Conservation (phyloP, 23 tunicate genomes). For the Ascidia mentula region DNA sequence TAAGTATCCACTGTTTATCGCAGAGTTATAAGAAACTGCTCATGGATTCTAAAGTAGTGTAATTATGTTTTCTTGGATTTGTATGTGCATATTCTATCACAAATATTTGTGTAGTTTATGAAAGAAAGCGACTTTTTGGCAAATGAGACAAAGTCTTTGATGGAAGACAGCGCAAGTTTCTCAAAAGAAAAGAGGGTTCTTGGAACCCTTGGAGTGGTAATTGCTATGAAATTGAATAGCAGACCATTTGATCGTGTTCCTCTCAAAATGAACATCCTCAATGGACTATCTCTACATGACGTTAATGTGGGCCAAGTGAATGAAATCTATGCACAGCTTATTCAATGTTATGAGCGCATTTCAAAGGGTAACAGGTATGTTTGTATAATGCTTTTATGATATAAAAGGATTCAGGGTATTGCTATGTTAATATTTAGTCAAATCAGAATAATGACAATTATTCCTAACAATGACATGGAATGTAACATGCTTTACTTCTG, state of each 20-base stretch:
- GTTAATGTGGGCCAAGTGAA: not conserved
- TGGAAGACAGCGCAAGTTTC: not conserved
- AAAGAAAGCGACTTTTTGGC: not conserved
- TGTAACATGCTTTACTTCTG: no score
- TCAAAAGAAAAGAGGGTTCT: not conserved
- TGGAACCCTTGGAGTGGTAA: not conserved
- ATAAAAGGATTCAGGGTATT: no score
- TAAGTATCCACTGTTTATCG: no score
- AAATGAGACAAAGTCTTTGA: not conserved
- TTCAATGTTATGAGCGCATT: not conserved
- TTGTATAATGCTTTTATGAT: no score
- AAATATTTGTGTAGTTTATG: not conserved
- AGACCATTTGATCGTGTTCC: not conserved
- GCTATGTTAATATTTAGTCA: no score
- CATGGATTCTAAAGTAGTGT: no score
- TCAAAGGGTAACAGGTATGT: not conserved
- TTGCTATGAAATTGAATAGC: not conserved
- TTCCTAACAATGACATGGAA: no score
- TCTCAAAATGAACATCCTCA: not conserved
- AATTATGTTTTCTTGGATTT: not conserved
- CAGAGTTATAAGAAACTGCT: no score
- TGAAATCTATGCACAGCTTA: not conserved
- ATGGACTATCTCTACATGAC: not conserved
- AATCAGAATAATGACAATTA: no score
- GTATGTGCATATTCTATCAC: not conserved